phyloP scores from a whole-genome alignment of 2,797 vertebrate species.

The Pseudopleuronectes americanus region DNA sequence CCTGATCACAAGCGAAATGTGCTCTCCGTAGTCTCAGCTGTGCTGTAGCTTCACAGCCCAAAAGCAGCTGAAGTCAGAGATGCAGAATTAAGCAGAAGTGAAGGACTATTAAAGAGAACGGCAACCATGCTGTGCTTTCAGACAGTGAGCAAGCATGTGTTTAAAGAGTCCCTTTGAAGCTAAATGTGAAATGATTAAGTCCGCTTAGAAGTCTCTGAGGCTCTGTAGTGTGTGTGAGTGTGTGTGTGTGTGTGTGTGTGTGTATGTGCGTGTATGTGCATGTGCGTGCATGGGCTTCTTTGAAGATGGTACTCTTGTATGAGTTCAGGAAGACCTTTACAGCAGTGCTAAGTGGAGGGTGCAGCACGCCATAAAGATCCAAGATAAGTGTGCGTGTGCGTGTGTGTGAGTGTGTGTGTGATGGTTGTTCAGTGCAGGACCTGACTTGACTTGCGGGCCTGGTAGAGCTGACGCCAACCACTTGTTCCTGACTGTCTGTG shows the following conservation, averaged over 20 bases:
- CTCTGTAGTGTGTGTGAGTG: conserved; percentile 48
- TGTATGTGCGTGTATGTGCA: conserved; percentile 48
- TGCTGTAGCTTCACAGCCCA: conserved; percentile 15
- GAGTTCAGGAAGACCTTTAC: conserved; percentile 83
- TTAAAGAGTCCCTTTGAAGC: conserved; percentile 79
- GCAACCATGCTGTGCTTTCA: conserved; percentile 59
- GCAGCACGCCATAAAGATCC: conserved; percentile 86
- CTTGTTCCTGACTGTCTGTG: conserved; percentile 79
- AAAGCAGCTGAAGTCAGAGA: conserved; percentile 36
- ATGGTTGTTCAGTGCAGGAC: conserved; percentile 66
- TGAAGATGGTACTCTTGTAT: conserved; percentile 72
- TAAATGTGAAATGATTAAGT: conserved; percentile 79
- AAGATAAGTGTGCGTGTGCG: conserved; percentile 71
- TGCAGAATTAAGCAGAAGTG: conserved; percentile 50
- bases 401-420: conserved; percentile 19
- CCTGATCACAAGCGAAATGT: conserved; percentile 14
- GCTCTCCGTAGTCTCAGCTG: conserved; percentile 22
- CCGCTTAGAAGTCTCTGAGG: conserved; percentile 63
- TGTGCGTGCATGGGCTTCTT: conserved; percentile 60
- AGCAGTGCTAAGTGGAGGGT: conserved; percentile 84
- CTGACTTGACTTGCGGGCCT: conserved; percentile 78
- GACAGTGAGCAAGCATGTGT: conserved; percentile 69
- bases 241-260: conserved; percentile 52
- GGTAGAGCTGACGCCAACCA: conserved; percentile 76
- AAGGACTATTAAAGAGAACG: conserved; percentile 55